Evolutionary conservation across 2,888 invertebrate species (phyloP), one percentile per base, ranked within the genome.

Genomic region (Alcis repandata): DNA sequence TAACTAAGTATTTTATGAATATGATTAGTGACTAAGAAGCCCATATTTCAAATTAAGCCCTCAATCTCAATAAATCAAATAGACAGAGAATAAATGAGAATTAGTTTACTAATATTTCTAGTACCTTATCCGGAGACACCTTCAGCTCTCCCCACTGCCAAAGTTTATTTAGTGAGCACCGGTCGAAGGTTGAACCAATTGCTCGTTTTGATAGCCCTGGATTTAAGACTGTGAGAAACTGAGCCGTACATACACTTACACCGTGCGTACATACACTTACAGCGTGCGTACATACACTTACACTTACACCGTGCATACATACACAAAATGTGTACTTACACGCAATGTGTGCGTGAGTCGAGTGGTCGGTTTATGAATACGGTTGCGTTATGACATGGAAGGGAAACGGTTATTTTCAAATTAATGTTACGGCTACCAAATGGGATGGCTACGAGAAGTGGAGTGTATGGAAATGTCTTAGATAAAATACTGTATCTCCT

Each of bases 171-270:
- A 60, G 40, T 58, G 41, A 56, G 54, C 58, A 32, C 41, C 67
- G 61, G 56, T 67, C 78, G 79, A 82, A 82, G 81, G 82, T 74
- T 82, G 79, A 72, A 79, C 73, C 79, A 80, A 82, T 82, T 79
- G 80, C 71, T 46, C 57, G 63, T 54, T 71, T 68, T 72, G 73
- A 74, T 74, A 73, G 71, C 73, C 70, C 76, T 66, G 72, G 73
- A 78, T 73, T 78, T 74, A 75, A 70, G 72, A 70, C 66, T 70
- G 78, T 78, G 77, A 71, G 80, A 78, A 72, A 73, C 63, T 41
- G 33, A 43, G 10, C 36, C 19, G 19, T 13, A 36, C 19, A 20
- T 38, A 49, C 48, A 49, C 48, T n/a, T n/a, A 27, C 15, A 38
- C 67, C 73, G 65, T 43, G 15, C 56, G 13, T 40, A 51, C 59